Conservation (phyloP, 2,888 invertebrate species). For the Pristionchus maxplancki region DNA sequence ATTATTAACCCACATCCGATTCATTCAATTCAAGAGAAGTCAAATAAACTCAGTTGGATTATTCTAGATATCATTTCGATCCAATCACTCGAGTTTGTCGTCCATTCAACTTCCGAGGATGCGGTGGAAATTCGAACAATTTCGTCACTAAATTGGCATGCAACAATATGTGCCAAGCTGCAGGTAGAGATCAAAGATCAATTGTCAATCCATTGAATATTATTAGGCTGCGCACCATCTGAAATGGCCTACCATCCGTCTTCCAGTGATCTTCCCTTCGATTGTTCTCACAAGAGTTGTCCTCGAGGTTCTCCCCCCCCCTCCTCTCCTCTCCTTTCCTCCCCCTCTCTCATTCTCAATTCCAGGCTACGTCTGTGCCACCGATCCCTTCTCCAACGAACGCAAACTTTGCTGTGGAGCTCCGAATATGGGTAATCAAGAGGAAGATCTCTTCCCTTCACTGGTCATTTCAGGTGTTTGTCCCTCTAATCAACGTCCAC, state of each 20-base stretch:
- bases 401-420: constrained; percentile 70
- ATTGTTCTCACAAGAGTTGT: constrained; percentile 67
- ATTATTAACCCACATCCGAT: not conserved
- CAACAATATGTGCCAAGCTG: constrained; percentile 69
- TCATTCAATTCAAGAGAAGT: not conserved
- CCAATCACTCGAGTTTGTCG: constrained; percentile 58
- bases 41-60: not conserved
- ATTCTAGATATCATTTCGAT: constrained; percentile 66
- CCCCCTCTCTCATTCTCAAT: not conserved
- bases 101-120: constrained; percentile 58
- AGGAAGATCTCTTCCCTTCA: not conserved
- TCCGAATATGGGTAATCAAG: constrained; percentile 59
- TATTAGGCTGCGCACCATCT: constrained; percentile 68
- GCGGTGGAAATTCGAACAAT: constrained; percentile 66
- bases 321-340: no score
- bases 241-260: constrained; percentile 68
- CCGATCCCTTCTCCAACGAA: constrained; percentile 62
- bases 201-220: not conserved
- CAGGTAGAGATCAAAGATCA: constrained; percentile 57
- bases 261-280: constrained; percentile 64
- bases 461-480: constrained; percentile 63
- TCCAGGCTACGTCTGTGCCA: constrained; percentile 61
- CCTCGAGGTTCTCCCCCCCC: constrained; percentile 57
- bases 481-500: constrained; percentile 65
- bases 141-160: constrained; percentile 67